phyloP scores from a whole-genome alignment of 1,140 invertebrate genomes.

The Megathymus violae region DNA sequence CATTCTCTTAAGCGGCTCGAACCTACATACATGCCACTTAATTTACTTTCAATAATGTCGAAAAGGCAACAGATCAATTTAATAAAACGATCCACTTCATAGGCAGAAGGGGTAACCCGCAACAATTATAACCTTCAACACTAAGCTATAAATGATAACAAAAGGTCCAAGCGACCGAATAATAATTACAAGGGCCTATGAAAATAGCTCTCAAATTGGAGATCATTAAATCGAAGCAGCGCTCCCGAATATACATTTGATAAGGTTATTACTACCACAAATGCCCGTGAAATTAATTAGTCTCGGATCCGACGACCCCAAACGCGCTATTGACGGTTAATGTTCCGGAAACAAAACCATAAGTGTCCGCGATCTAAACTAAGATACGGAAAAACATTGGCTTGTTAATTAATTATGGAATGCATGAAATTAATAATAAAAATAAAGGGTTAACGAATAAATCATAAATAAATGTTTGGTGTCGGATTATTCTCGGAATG shows the following conservation, averaged over 20 bases:
- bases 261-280: constrained; percentile 75
- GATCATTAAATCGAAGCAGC: constrained; percentile 56
- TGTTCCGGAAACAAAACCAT: constrained; percentile 34
- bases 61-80: too few relatives aligned
- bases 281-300: constrained; percentile 74
- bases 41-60: too few relatives aligned
- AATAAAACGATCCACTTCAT: too few relatives aligned
- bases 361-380: constrained; percentile 34
- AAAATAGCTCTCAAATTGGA: constrained; percentile 57
- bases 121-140: background rate
- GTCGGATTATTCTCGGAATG: too few relatives aligned
- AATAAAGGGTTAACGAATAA: too few relatives aligned
- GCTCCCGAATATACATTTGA: constrained; percentile 66
- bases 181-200: constrained; percentile 26
- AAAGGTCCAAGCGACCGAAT: constrained; percentile 21
- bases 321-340: constrained; percentile 53
- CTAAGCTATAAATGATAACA: constrained; percentile 13
- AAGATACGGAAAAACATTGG: too few relatives aligned
- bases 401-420: too few relatives aligned
- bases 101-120: background rate
- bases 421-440: too few relatives aligned
- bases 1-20: too few relatives aligned
- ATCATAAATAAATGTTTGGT: too few relatives aligned
- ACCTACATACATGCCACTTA: too few relatives aligned
- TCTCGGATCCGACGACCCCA: constrained; percentile 51